Conservation (phyloP, 2,888 invertebrate species). For the Aethes cnicana region DNA sequence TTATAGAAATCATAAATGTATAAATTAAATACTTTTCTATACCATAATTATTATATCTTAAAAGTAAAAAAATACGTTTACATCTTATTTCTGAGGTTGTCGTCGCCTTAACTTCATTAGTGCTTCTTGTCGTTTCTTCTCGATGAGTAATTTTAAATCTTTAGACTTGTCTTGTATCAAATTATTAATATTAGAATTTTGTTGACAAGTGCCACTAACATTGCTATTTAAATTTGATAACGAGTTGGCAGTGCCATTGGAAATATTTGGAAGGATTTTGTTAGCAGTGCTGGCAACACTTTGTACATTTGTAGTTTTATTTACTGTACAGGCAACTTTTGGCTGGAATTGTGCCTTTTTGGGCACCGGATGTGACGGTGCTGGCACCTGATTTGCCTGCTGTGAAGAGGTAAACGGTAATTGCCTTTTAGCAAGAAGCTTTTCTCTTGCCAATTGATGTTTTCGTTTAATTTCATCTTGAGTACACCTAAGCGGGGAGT, state of each 20-base stretch:
- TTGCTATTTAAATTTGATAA: conserved; percentile 28
- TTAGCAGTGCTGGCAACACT: not conserved
- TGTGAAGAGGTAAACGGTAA: conserved; percentile 66
- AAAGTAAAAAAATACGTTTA: not conserved
- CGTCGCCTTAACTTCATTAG: conserved; percentile 67
- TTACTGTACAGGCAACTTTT: conserved; percentile 46
- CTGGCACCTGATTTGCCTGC: conserved; percentile 37
- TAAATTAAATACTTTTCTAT: not conserved
- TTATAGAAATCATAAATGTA: not conserved
- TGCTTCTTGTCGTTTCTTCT: conserved; percentile 76
- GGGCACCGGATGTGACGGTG: conserved; percentile 25
- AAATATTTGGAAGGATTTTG: not conserved
- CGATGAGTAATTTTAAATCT: conserved; percentile 64
- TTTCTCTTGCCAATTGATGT: conserved; percentile 82
- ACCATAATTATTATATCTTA: not conserved
- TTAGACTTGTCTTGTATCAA: conserved; percentile 36
- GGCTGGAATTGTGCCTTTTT: conserved; percentile 55
- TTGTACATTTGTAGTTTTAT: not conserved
- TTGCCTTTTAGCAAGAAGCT: conserved; percentile 77
- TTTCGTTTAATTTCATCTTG: conserved; percentile 85
- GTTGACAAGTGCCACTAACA: conserved; percentile 23
- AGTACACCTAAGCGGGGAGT: conserved; percentile 75
- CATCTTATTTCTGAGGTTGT: conserved; percentile 52
- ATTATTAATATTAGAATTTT: conserved; percentile 20
- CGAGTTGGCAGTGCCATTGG: conserved; percentile 15